Percentiles rank a stretch among this genome's conserved stretches.
phyloP scores from a whole-genome alignment of 2,888 invertebrate species.

The Nemurella pictetii region DNA sequence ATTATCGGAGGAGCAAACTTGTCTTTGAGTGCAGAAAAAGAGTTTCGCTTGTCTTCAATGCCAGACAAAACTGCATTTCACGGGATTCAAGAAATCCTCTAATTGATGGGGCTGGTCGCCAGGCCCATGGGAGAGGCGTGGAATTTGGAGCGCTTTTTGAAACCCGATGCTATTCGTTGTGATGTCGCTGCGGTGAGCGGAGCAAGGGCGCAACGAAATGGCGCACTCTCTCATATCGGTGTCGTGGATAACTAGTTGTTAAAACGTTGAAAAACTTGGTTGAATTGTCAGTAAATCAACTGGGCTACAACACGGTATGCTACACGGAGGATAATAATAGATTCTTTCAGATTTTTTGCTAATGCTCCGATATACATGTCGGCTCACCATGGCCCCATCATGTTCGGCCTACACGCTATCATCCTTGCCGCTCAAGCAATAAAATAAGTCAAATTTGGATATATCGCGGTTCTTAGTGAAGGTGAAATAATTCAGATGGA shows the following conservation, averaged over 20 bases:
- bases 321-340: neutral
- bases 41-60: slow-evolving; percentile 4
- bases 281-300: neutral
- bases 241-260: neutral
- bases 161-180: neutral
- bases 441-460: neutral
- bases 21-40: neutral
- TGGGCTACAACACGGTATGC: neutral
- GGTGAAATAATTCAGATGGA: neutral
- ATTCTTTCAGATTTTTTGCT: neutral
- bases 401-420: neutral
- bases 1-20: neutral
- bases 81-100: neutral
- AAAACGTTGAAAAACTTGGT: neutral
- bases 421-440: neutral
- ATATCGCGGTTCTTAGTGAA: neutral
- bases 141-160: neutral
- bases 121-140: neutral
- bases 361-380: neutral
- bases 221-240: neutral
- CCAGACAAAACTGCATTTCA: neutral
- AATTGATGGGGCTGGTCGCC: too few species aligned
- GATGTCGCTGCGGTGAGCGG: neutral
- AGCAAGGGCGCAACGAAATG: neutral
- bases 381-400: neutral